These are phyloP conservation scores for Parnassius mnemosyne DNA, from an alignment of 2,888 invertebrate species.

Conservation along the genomic window DNA sequence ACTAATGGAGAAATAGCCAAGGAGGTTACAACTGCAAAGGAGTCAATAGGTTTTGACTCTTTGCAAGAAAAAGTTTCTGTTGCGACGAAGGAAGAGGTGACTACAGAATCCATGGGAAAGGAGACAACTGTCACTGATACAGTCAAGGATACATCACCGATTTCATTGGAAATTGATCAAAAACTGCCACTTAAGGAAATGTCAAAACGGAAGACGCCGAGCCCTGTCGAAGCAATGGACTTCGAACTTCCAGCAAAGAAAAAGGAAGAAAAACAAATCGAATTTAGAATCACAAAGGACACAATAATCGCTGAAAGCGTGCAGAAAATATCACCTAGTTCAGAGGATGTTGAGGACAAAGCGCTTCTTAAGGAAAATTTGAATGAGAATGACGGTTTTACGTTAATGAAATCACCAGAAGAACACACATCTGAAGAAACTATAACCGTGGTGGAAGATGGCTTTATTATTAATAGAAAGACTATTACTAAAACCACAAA, in stretches of 20 bases:
- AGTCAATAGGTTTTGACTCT: no score
- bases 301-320: neutral
- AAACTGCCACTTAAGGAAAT: neutral
- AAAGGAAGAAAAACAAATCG: neutral
- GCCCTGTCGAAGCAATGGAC: slow-evolving; percentile 13
- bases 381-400: neutral
- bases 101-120: no score
- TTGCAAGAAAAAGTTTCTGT: no score
- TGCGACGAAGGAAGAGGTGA: no score
- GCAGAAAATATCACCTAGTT: slow-evolving; percentile 17
- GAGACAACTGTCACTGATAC: no score
- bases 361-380: neutral
- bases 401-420: neutral
- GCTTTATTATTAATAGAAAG: slow-evolving; percentile 15
- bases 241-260: no score
- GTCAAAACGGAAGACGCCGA: slow-evolving; percentile 25
- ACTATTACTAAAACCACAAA: slow-evolving; percentile 13
- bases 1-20: no score
- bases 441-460: slow-evolving; percentile 25
- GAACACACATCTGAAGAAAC: neutral
- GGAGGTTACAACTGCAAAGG: no score
- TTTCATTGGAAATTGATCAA: neutral
- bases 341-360: neutral
- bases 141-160: no score
- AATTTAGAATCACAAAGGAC: neutral